Percentiles rank a stretch among this genome's conserved stretches.
Evolutionary conservation across 2,113 vertebrate genomes (phyloP).

Genomic region (Dasypus novemcinctus): DNA sequence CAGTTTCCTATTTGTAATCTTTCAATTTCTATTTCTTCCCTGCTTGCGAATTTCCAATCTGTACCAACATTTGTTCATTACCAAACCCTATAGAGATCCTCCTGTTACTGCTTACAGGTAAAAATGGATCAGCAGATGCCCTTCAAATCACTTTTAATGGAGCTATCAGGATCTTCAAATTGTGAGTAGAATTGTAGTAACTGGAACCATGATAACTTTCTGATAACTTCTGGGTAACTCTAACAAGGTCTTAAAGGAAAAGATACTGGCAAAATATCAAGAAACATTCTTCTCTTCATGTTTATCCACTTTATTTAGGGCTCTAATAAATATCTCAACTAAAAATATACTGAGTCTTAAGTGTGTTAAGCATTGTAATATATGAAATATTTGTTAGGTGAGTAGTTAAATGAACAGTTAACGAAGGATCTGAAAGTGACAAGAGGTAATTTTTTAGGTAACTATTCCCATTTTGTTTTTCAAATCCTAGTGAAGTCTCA

Average conservation of each 20-base stretch:
- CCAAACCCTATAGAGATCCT: background rate
- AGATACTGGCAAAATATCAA: background rate
- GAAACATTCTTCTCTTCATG: background rate
- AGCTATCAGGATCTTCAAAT: conserved; percentile 34
- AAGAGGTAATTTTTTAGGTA: background rate
- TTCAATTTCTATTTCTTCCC: background rate
- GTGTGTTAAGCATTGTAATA: conserved; percentile 4
- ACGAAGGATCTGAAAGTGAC: background rate
- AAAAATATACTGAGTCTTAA: background rate
- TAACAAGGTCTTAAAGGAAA: background rate
- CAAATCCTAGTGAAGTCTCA: conserved; percentile 3
- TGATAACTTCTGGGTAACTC: background rate
- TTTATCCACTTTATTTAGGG: background rate
- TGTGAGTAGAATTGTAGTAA: background rate
- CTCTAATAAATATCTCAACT: conserved; percentile 17
- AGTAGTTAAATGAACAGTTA: background rate
- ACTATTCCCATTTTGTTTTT: background rate
- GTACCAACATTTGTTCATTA: background rate
- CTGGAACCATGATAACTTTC: background rate
- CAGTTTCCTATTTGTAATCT: background rate
- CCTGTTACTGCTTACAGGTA: background rate
- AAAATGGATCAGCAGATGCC: background rate
- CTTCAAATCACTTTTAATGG: background rate
- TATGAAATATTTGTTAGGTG: background rate
- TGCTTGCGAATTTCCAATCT: background rate